Evolutionary conservation across 2,797 vertebrate species (phyloP), one percentile per base, ranked within the genome.

Genomic region (Anolis apletophallus): DNA sequence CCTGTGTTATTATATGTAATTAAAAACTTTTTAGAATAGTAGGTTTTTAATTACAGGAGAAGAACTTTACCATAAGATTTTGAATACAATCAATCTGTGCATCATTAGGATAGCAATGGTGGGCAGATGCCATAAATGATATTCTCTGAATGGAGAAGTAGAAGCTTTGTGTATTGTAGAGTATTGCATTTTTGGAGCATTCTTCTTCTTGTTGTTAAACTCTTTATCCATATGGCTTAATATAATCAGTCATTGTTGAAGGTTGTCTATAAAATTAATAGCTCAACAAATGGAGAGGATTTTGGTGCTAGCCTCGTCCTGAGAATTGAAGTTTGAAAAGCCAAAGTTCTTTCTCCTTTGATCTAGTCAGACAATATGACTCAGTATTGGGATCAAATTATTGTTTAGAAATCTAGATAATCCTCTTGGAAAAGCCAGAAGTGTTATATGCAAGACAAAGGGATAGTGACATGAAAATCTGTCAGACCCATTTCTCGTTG

Each of bases 11-110:
- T 40, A 40, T 40, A 40, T 40, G 40, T 40, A 40, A 40, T 40
- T 2, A 40, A 40, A 40, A 40, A 40, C 40, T 40, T 40, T 40
- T 40, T 26, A 21, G 36, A 76, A 57, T 23, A n/a, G 19, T 80
- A 59, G 40, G 55, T 78, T 55, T 55, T 64, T 80, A 61, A 80
- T 77, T 68, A 59, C 19, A 67, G 26, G 26, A 57, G 57, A 34
- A 46, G n/a, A 46, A 29, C 34, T 32, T 86, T 74, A 3, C 46
- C 64, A 40, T 64, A 32, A 40, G 71, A 75, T 76, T 75, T 69
- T 75, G 79, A 79, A 29, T 54, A 67, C 54, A 36, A 50, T 85
- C 57, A 80, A 54, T 85, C 32, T 80, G 52, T 36, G 46, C 71
- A 36, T 40, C 59, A 57, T 81, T 81, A 76, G 50, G 23, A n/a